Percentiles rank a stretch among this genome's conserved stretches.
phyloP scores from a whole-genome alignment of 2,797 vertebrate species.

The Phylloscopus collybita region DNA sequence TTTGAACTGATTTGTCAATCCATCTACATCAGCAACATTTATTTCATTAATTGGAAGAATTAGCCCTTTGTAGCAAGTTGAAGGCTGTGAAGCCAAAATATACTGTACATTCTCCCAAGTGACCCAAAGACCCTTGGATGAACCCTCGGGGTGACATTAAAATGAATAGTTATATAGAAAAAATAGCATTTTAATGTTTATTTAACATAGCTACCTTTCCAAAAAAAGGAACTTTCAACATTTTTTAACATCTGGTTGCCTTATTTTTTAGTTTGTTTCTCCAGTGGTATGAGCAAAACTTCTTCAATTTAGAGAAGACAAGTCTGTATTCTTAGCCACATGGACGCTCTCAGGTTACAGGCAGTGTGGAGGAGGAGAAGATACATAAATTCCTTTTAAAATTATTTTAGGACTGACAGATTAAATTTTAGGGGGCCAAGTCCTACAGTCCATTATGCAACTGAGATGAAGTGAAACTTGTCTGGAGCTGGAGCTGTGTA shows the following conservation, averaged over 20 bases:
- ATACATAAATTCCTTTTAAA: not conserved
- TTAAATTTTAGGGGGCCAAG: not conserved
- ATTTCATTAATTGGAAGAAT: constrained; percentile 82
- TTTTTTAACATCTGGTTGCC: constrained; percentile 78
- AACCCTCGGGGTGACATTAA: constrained; percentile 78
- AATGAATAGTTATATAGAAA: constrained; percentile 77
- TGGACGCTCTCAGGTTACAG: constrained; percentile 44
- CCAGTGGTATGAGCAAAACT: constrained; percentile 31
- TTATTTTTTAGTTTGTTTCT: constrained; percentile 70
- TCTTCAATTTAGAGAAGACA: constrained; percentile 59
- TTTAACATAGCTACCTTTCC: constrained; percentile 69
- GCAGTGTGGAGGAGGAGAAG: not conserved
- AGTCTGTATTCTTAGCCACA: constrained; percentile 24
- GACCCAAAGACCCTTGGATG: constrained; percentile 80
- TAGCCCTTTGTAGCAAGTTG: constrained; percentile 75
- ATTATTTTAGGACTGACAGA: constrained; percentile 16
- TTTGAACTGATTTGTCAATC: constrained; percentile 73
- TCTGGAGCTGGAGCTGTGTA: not conserved
- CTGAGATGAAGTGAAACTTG: not conserved
- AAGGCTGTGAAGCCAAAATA: constrained; percentile 75
- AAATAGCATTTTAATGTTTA: constrained; percentile 76
- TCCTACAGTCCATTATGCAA: not conserved
- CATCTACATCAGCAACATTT: constrained; percentile 66
- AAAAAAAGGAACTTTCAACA: constrained; percentile 68
- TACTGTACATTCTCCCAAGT: constrained; percentile 72